These are phyloP conservation scores for Leuciscus idus DNA, from an alignment of 2,113 vertebrate genomes.

Conservation along the genomic window DNA sequence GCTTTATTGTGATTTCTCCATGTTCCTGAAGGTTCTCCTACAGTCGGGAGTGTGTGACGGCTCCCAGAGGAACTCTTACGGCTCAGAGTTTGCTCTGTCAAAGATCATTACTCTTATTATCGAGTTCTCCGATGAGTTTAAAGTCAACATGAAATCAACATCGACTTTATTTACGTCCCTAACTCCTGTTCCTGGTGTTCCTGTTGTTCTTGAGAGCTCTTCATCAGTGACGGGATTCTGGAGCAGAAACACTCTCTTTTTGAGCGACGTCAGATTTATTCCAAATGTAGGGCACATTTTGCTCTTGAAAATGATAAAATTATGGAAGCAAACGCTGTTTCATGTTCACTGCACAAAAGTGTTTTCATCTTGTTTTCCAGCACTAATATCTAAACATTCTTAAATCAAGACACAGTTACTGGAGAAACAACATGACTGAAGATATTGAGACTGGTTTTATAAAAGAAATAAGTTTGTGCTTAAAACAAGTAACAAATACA, in stretches of 20 bases:
- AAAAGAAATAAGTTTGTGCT: neutral
- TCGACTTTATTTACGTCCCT: neutral
- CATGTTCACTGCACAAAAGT: neutral
- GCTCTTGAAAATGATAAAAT: neutral
- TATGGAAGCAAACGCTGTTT: neutral
- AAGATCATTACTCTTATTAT: neutral
- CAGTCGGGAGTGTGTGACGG: neutral
- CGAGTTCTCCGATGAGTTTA: neutral
- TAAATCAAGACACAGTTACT: neutral
- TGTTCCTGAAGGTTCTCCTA: neutral
- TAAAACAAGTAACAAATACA: neutral
- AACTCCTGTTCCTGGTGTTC: neutral
- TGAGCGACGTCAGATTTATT: neutral
- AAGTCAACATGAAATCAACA: neutral
- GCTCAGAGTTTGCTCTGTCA: constrained; percentile 1
- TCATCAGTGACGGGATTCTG: neutral
- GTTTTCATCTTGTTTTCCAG: neutral
- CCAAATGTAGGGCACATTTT: too few species aligned
- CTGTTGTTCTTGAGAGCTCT: neutral
- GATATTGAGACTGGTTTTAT: too few species aligned
- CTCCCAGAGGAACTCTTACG: neutral
- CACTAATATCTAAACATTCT: too few species aligned
- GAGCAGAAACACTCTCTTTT: neutral
- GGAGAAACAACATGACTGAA: too few species aligned
- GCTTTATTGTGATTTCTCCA: neutral